phyloP scores from a whole-genome alignment of 2,888 invertebrate genomes.

The Athrips mouffetella region DNA sequence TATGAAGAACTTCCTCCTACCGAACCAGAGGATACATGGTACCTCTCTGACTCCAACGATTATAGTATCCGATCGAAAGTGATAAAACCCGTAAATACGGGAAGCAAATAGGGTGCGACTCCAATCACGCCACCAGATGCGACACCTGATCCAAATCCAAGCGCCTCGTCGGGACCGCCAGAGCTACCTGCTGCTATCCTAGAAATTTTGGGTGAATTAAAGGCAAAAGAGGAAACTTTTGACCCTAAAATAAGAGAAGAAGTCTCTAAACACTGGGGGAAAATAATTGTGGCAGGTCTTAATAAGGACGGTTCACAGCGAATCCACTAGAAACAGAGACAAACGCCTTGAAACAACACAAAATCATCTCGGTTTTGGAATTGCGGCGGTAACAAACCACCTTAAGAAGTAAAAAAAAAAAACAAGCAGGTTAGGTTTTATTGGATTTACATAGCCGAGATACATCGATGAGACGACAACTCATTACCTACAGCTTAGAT shows the following conservation, averaged over 20 bases:
- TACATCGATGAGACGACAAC: conserved; percentile 5
- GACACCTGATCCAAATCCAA: background rate
- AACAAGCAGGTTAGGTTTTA: conserved; percentile 11
- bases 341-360: conserved; percentile 13
- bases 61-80: too few relatives aligned
- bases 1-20: too few relatives aligned
- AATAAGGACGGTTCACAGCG: conserved; percentile 8
- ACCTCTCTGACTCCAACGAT: background rate
- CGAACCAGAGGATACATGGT: background rate
- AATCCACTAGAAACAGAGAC: conserved; percentile 11
- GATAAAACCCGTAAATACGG: too few relatives aligned
- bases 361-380: conserved; percentile 9
- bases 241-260: conserved; percentile 8
- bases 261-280: conserved; percentile 16
- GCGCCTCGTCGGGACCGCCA: background rate
- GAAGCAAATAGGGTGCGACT: too few relatives aligned
- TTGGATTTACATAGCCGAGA: conserved; percentile 15
- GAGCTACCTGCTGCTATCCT: background rate
- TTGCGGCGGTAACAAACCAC: background rate
- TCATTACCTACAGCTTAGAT: conserved; percentile 5
- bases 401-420: conserved; percentile 13
- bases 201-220: conserved; percentile 2
- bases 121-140: too few relatives aligned
- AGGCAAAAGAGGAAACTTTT: conserved; percentile 1
- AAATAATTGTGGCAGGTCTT: conserved; percentile 6